phyloP scores from a whole-genome alignment of 2,888 invertebrate genomes.

The Epistrophe eligans region DNA sequence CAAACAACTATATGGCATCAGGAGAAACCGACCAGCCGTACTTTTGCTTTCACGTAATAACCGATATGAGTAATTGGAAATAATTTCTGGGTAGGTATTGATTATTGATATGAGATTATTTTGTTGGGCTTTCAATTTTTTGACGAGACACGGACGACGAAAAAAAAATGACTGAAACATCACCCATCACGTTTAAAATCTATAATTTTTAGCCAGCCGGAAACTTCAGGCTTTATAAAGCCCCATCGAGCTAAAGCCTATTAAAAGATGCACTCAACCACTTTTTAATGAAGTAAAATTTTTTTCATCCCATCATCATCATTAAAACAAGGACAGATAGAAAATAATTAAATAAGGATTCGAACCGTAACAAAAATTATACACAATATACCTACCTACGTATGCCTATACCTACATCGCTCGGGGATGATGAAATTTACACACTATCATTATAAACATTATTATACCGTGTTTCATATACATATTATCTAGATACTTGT shows the following conservation, averaged over 20 bases:
- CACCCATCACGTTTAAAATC: neutral
- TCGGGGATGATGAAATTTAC: neutral
- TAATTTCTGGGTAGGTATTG: conserved; percentile 17
- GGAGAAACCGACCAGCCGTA: neutral
- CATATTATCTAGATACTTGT: neutral
- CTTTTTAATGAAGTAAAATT: conserved; percentile 27
- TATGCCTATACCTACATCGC: neutral
- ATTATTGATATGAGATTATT: neutral
- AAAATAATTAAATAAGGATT: neutral
- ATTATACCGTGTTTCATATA: neutral
- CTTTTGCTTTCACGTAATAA: conserved; percentile 10
- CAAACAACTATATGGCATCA: neutral
- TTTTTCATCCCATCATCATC: neutral
- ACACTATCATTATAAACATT: neutral
- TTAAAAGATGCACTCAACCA: conserved; percentile 29
- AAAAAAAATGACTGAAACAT: neutral
- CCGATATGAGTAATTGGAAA: conserved; percentile 21
- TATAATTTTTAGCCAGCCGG: neutral
- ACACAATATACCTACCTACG: neutral
- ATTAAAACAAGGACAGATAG: neutral
- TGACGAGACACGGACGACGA: neutral
- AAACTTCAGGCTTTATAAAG: neutral
- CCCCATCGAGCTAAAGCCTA: neutral
- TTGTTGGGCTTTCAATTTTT: neutral
- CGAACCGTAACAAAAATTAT: neutral